phyloP scores from a whole-genome alignment of 2,888 invertebrate genomes.

The Entomobrya multifasciata region DNA sequence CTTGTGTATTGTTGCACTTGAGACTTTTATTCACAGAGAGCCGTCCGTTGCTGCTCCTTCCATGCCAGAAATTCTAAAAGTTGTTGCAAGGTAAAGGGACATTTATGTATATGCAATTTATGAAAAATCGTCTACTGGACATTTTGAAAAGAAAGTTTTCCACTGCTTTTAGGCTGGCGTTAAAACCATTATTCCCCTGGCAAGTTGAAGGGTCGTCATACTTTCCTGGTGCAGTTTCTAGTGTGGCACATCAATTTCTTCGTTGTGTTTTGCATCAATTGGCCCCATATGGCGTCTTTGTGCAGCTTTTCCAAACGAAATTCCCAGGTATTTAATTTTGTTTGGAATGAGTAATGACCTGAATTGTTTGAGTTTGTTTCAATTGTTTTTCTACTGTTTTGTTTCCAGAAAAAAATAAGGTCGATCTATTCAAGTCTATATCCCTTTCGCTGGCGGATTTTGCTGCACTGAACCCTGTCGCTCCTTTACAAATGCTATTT shows the following conservation, averaged over 20 bases:
- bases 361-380: too few species aligned
- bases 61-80: conserved; percentile 93
- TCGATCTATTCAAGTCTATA: conserved; percentile 96
- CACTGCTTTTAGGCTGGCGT: conserved; percentile 87
- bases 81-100: conserved; percentile 93
- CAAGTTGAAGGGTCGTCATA: conserved; percentile 93
- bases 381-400: too few species aligned
- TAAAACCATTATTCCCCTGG: conserved; percentile 92
- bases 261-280: conserved; percentile 97
- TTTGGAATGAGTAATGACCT: too few species aligned
- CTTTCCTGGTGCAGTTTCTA: conserved; percentile 95
- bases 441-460: conserved; percentile 97
- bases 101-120: too few species aligned
- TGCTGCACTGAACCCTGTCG: conserved; percentile 96
- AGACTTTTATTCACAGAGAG: conserved; percentile 97
- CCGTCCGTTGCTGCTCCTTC: conserved; percentile 96
- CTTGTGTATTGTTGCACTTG: conserved; percentile 94
- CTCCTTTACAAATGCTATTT: conserved; percentile 94
- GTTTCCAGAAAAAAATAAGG: conserved; percentile 86
- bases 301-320: conserved; percentile 96
- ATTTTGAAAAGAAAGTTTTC: too few species aligned
- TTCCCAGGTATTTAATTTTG: conserved; percentile 93
- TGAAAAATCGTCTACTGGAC: too few species aligned
- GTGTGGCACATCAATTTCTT: conserved; percentile 97
- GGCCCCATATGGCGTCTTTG: conserved; percentile 97